Evolutionary conservation across 2,888 invertebrate species (phyloP).

Genomic region (Heliconius erato): DNA sequence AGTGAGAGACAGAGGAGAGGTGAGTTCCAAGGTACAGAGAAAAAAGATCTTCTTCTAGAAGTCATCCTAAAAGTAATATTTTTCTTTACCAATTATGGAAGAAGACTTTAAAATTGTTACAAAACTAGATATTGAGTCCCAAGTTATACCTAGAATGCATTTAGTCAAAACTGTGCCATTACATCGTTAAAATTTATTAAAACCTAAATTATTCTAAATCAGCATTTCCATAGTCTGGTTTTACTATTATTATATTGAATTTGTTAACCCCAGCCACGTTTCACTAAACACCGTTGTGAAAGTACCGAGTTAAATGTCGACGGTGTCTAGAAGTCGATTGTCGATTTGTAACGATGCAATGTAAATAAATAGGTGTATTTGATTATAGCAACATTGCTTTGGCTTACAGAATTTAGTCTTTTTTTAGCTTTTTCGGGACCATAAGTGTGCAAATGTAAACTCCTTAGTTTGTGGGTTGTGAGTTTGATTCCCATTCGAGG

Average conservation of each 20-base stretch:
- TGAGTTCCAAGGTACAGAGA: no score
- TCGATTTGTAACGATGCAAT: neutral
- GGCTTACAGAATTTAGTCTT: neutral
- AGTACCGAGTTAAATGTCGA: slow-evolving; percentile 24
- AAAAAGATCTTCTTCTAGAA: no score
- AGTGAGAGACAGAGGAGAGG: no score
- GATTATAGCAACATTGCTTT: neutral
- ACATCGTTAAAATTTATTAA: neutral
- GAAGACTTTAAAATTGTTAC: no score
- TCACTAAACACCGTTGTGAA: slow-evolving; percentile 28
- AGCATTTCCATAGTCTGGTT: slow-evolving; percentile 4
- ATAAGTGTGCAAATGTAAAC: no score
- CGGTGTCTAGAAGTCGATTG: neutral
- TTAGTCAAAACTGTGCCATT: neutral
- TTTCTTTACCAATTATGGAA: no score
- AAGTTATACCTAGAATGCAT: neutral
- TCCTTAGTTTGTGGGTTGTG: no score
- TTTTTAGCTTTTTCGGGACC: neutral
- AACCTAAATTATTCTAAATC: neutral
- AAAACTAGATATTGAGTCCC: no score
- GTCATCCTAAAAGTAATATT: no score
- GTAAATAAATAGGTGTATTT: neutral
- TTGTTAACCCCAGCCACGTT: slow-evolving; percentile 8
- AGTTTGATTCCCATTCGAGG: no score
- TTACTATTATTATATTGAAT: slow-evolving; percentile 13